Percentiles rank a stretch among this genome's conserved stretches.
These are phyloP conservation scores for Gambusia affinis DNA, from an alignment of 2,113 vertebrate genomes.

Conservation along the genomic window DNA sequence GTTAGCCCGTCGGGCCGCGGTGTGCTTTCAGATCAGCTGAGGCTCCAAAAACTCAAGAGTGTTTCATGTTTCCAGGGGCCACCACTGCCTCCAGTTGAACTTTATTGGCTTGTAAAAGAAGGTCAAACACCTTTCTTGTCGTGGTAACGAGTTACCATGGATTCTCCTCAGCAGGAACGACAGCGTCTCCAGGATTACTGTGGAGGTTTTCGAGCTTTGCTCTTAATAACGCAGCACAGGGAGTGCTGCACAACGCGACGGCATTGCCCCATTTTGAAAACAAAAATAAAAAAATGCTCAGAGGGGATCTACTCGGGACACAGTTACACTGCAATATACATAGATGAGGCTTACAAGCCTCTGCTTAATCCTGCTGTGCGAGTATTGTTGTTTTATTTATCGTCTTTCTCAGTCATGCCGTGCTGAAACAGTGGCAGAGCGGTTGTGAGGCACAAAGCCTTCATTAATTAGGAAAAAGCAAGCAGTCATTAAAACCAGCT, in stretches of 20 bases:
- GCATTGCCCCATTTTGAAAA: slow-evolving; percentile 31
- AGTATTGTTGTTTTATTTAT: slow-evolving; percentile 35
- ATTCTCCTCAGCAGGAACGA: slow-evolving; percentile 35
- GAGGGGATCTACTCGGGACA: slow-evolving; percentile 21
- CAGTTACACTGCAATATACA: slow-evolving; percentile 41
- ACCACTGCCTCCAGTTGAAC: slow-evolving; percentile 60
- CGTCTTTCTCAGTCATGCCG: slow-evolving; percentile 20
- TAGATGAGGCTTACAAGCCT: slow-evolving; percentile 28
- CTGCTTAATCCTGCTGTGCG: slow-evolving; percentile 35
- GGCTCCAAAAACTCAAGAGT: slow-evolving; percentile 16
- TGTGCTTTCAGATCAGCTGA: slow-evolving; percentile 38
- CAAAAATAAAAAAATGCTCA: not conserved
- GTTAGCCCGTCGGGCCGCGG: slow-evolving; percentile 32
- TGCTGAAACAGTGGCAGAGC: slow-evolving; percentile 28
- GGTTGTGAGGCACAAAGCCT: slow-evolving; percentile 31
- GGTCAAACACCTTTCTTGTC: slow-evolving; percentile 65
- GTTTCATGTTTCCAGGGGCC: slow-evolving; percentile 64
- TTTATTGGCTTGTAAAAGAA: slow-evolving; percentile 64
- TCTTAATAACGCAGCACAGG: slow-evolving; percentile 39
- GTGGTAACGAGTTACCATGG: slow-evolving; percentile 70
- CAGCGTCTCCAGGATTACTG: slow-evolving; percentile 17
- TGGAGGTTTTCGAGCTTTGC: slow-evolving; percentile 40
- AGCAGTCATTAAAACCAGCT: slow-evolving; percentile 47
- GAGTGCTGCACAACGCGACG: slow-evolving; percentile 36
- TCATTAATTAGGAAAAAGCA: slow-evolving; percentile 43